Evolutionary conservation across 2,797 vertebrate species (phyloP), one percentile per base, ranked within the genome.

Genomic region (Sebastes trivittatus): DNA sequence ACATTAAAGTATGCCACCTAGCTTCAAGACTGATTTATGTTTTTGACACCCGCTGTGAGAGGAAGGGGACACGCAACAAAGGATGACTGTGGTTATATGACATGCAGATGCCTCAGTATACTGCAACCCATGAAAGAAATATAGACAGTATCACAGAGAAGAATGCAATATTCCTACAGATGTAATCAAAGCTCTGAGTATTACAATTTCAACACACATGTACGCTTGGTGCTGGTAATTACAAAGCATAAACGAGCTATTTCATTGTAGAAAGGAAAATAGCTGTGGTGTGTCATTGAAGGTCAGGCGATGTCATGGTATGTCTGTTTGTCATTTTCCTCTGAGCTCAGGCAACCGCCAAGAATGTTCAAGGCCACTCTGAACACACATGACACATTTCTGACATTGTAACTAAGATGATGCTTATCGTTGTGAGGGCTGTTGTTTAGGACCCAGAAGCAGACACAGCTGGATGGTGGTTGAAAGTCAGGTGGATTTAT

Each of bases 211-310:
- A 64, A 62, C 59, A 72, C 34, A 52, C 25, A 34, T 25, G 67
- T 36, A 27, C 18, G 49, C 18, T 68, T 23, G 11, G 11, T 61
- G 36, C n/a, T 60, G 58, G 56, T 34, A 67, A n/a, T 11, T 68
- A 14, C 42, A 84, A 63, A 78, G 65, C 58, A 78, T 63, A 75
- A 18, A 73, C 25, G 3, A 64, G 32, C 30, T 9, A 13, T 54
- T 75, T 54, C n/a, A 72, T 30, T 80, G 49, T 46, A 58, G 11
- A 27, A 54, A 34, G 36, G 54, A 29, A 75, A 79, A 81, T 78
- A 71, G 71, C 32, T 89, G 85, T 75, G 87, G 82, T 61, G 66
- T 80, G 62, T 72, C 36, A 54, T 6, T 32, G 72, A 62, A 60
- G 62, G 62, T 77, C 11, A 49, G 54, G 10, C 56, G 65, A 65